Evolutionary conservation across 2,797 vertebrate genomes (phyloP), one percentile per base, ranked within the genome.

Genomic region (Danio aesculapii): DNA sequence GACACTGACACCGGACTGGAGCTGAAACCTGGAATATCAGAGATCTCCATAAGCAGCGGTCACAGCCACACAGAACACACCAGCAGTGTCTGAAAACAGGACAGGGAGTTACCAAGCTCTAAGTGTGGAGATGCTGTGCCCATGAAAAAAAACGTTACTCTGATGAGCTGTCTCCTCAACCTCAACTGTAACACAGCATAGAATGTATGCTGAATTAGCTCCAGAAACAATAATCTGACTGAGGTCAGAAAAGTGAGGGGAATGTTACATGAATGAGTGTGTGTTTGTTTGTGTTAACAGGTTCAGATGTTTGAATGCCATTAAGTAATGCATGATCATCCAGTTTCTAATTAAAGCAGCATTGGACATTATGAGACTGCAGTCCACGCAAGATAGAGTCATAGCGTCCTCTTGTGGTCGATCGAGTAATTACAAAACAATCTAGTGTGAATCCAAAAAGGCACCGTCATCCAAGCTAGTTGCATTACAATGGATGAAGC

Each of bases 31-130:
- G 94, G 94, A 77, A 92, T 90, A 62, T 93, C 94, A 30, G 93
- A 95, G 84, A 88, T 96, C 81, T 96, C 96, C 0, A 89, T 96
- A 84, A 93, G 96, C 89, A 96, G 95, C 90, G 95, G 94, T 81
- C 93, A 93, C 14, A 88, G 93, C 84, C 91, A 93, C 84, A 94
- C 89, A 5, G 96, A 98, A 81, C 93, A 93, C 90, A 97, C 97
- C 39, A 99, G 97, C 87, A 97, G 95, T 82, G 97, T 99, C 88
- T 99, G 91, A 96, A 77, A 43, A 66, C 12, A 21, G 6, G 4
- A 53, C 49, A 9, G 43, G 66, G 49, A 77, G 73, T 76, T 64
- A 72, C 66, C 62, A 13, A 74, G 57, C 50, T 58, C 14, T 50
- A 52, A 12, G 13, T 50, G 12, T 43, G 63, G 43, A 59, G 49